Evolutionary conservation across 2,888 invertebrate species (phyloP).

Genomic region (Miltochrista miniata): DNA sequence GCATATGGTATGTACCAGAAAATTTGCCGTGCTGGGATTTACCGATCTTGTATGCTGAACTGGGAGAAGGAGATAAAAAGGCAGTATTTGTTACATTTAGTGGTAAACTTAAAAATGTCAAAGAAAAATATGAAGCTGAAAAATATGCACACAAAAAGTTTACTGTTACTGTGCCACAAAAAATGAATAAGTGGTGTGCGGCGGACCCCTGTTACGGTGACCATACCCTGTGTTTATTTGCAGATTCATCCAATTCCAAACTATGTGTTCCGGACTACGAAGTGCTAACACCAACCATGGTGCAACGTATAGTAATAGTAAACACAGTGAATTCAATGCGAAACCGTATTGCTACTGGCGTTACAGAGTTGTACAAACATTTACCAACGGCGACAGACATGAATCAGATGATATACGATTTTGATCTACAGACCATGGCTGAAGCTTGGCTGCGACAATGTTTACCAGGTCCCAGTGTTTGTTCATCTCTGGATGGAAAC

Average conservation of each 20-base stretch:
- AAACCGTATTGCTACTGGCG: slow-evolving; percentile 65
- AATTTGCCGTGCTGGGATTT: slow-evolving; percentile 69
- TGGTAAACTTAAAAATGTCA: slow-evolving; percentile 53
- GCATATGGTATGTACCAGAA: slow-evolving; percentile 67
- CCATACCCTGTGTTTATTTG: slow-evolving; percentile 71
- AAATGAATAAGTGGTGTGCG: slow-evolving; percentile 67
- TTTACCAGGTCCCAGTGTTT: slow-evolving; percentile 68
- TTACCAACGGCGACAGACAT: slow-evolving; percentile 70
- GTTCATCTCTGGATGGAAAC: slow-evolving; percentile 62
- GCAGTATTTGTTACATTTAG: slow-evolving; percentile 56
- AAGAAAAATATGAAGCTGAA: slow-evolving; percentile 26
- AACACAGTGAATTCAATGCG: slow-evolving; percentile 73
- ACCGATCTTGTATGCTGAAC: slow-evolving; percentile 62
- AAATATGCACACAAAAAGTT: slow-evolving; percentile 9
- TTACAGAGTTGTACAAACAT: slow-evolving; percentile 51
- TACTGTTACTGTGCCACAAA: slow-evolving; percentile 21
- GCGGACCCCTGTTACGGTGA: slow-evolving; percentile 70
- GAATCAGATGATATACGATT: slow-evolving; percentile 70
- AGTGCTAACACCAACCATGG: slow-evolving; percentile 49
- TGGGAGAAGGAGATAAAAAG: slow-evolving; percentile 32
- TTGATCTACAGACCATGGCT: slow-evolving; percentile 68
- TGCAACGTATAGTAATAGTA: slow-evolving; percentile 57
- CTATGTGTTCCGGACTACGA: slow-evolving; percentile 55
- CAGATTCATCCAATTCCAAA: slow-evolving; percentile 44
- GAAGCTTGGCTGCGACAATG: slow-evolving; percentile 69